Conservation (phyloP, 1,140 invertebrate genomes). For the Drosophila dunni region DNA sequence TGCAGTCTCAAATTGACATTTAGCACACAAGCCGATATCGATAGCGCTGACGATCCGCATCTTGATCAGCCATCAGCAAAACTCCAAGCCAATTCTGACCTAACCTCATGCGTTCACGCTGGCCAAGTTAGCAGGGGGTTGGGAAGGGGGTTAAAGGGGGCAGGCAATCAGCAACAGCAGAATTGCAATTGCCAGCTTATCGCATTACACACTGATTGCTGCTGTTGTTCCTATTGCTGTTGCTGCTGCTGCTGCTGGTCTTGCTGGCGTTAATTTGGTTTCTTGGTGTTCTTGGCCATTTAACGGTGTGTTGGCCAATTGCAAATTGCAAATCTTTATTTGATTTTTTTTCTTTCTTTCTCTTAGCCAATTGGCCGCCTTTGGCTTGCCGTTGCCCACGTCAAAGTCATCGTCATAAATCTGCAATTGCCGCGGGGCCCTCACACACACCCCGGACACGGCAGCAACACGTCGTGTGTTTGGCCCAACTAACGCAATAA, state of each 20-base stretch:
- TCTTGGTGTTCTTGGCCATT: conserved; percentile 67
- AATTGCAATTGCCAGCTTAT: conserved; percentile 68
- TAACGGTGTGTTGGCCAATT: conserved; percentile 72
- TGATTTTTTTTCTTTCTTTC: conserved; percentile 1
- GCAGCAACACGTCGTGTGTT: conserved; percentile 14
- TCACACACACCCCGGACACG: conserved; percentile 23
- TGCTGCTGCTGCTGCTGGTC: conserved; percentile 41
- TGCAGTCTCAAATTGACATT: conserved; percentile 78
- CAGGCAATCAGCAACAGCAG: conserved; percentile 27
- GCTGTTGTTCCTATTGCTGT: conserved; percentile 51
- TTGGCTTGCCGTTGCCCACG: conserved; percentile 44
- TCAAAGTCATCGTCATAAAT: conserved; percentile 68
- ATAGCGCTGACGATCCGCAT: conserved; percentile 27
- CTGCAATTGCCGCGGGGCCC: conserved; percentile 42
- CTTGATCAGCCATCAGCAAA: conserved; percentile 10
- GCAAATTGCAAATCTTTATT: conserved; percentile 68
- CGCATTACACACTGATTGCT: conserved; percentile 64
- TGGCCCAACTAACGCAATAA: conserved; percentile 33
- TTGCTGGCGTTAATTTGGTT: conserved; percentile 75
- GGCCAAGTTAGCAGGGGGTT: conserved; percentile 1
- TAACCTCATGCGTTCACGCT: conserved; percentile 67
- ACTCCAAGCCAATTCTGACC: conserved; percentile 49
- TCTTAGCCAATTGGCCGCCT: conserved; percentile 21
- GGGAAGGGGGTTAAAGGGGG: background rate
- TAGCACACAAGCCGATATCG: conserved; percentile 59